Percentiles rank a stretch among this genome's conserved stretches.
Conservation (phyloP, 2,888 invertebrate genomes). For the Papilio demoleus region DNA sequence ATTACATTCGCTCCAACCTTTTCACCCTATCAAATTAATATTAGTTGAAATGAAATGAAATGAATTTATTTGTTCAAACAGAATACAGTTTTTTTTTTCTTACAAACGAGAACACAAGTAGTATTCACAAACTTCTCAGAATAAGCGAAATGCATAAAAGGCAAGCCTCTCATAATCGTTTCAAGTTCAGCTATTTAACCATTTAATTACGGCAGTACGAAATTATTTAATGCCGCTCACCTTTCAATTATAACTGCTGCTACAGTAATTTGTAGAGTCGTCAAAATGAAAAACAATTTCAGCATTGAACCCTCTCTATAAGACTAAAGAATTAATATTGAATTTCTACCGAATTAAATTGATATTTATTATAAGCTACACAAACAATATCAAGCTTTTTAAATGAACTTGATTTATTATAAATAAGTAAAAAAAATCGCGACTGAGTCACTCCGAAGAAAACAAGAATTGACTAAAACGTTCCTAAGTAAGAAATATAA, state of each 20-base stretch:
- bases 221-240: conserved; percentile 1
- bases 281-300: neutral
- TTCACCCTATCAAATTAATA: too few species aligned
- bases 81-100: neutral
- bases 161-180: conserved; percentile 6
- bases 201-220: neutral
- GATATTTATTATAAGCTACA: neutral
- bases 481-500: too few species aligned
- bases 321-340: neutral
- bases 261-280: neutral
- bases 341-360: neutral
- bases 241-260: conserved; percentile 8
- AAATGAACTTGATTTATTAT: too few species aligned
- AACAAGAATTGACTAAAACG: too few species aligned
- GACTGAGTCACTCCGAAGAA: too few species aligned
- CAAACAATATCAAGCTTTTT: neutral
- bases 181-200: conserved; percentile 11
- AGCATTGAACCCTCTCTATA: neutral
- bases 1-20: too few species aligned
- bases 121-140: neutral
- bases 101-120: neutral
- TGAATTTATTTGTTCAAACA: too few species aligned
- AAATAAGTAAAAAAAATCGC: too few species aligned
- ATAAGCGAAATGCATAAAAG: neutral
- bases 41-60: too few species aligned